Conservation (phyloP, 2,113 vertebrate genomes). For the Recurvirostra avosetta region DNA sequence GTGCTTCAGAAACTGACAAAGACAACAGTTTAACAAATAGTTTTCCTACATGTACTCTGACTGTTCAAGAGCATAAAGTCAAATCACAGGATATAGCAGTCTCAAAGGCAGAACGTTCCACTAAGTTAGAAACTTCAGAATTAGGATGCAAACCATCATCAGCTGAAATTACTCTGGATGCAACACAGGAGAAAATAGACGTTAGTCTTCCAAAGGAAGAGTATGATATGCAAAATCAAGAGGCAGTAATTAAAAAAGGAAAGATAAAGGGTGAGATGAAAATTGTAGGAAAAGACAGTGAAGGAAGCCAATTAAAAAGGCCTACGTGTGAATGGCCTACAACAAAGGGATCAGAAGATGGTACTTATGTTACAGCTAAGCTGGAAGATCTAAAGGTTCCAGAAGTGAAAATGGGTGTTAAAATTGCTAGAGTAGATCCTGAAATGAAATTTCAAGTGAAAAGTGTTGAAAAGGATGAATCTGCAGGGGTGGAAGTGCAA, state of each 20-base stretch:
- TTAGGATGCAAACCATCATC: neutral
- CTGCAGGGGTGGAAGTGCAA: slow-evolving; percentile 21
- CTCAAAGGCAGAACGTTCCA: neutral
- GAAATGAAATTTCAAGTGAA: slow-evolving; percentile 47
- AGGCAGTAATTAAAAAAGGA: neutral
- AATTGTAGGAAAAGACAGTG: neutral
- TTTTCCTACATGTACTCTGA: neutral
- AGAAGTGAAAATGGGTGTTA: neutral
- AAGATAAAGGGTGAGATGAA: neutral
- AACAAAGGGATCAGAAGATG: neutral
- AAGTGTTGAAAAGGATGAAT: slow-evolving; percentile 39
- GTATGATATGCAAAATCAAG: neutral
- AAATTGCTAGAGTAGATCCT: slow-evolving; percentile 29
- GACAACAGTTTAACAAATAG: neutral
- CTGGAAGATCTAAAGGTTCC: slow-evolving; percentile 26
- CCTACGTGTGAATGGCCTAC: neutral
- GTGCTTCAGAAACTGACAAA: neutral
- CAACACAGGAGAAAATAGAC: neutral
- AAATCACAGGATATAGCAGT: neutral
- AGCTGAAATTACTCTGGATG: neutral
- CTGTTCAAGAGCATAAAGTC: neutral
- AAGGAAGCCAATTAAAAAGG: slow-evolving; percentile 3
- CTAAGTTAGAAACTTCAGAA: neutral
- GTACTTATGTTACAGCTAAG: slow-evolving; percentile 6
- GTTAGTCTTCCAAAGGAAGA: neutral